Evolutionary conservation across 37 sponge, comb jelly and placozoan genomes (phyloP).

Genomic region (Mnemiopsis leidyi): DNA sequence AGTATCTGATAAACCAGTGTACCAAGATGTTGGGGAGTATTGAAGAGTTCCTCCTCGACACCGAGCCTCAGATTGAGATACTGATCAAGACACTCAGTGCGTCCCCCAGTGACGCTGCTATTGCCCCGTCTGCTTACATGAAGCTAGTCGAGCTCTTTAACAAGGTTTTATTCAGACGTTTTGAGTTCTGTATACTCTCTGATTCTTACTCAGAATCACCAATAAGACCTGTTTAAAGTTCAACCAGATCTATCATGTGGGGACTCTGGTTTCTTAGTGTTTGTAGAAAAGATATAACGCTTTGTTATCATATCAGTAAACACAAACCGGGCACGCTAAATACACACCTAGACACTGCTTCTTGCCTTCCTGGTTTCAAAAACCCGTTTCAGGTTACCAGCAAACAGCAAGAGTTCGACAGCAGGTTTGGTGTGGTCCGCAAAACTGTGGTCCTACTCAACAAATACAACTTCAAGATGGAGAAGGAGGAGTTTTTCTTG

Average conservation of each 20-base stretch:
- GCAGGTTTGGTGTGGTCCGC: slow-evolving; percentile 64
- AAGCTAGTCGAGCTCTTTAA: slow-evolving; percentile 67
- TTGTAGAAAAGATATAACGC: no score
- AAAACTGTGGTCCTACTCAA: slow-evolving; percentile 65
- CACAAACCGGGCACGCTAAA: no score
- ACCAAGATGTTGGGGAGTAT: slow-evolving; percentile 61
- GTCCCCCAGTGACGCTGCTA: slow-evolving; percentile 50
- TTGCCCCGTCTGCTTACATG: slow-evolving; percentile 67
- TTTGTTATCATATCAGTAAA: no score
- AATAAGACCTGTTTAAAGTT: no score
- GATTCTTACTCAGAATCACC: no score
- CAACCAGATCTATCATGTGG: no score
- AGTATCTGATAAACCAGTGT: slow-evolving; percentile 71
- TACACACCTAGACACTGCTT: no score
- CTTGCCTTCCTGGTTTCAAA: no score
- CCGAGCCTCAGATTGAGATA: slow-evolving; percentile 78
- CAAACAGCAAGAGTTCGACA: slow-evolving; percentile 61
- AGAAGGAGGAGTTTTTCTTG: slow-evolving; percentile 69
- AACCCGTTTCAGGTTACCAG: slow-evolving; percentile 58
- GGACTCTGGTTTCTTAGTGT: no score
- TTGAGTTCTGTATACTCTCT: no score
- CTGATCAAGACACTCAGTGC: slow-evolving; percentile 68
- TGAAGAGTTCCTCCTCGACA: slow-evolving; percentile 73
- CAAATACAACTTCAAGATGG: slow-evolving; percentile 67
- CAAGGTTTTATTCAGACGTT: slow-evolving; percentile 32